Percentiles rank a stretch among this genome's conserved stretches.
Conservation (phyloP, 2,113 vertebrate genomes). For the Herpetotheres cachinnans region DNA sequence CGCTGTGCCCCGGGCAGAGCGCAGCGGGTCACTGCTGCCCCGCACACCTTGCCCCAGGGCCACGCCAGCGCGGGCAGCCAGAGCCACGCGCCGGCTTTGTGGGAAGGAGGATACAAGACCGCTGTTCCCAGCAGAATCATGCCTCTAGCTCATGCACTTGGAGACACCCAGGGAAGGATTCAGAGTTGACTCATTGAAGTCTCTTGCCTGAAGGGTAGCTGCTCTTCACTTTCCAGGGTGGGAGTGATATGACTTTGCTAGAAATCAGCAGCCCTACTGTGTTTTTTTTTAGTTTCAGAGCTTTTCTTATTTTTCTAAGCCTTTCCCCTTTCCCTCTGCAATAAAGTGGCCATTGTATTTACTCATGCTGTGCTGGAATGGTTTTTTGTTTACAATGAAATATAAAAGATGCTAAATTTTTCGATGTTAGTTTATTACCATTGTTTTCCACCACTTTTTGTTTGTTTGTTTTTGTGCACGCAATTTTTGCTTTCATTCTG, state of each 20-base stretch:
- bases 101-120: background rate
- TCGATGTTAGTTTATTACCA: background rate
- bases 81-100: background rate
- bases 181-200: background rate
- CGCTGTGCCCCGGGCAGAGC: rapidly evolving
- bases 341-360: background rate
- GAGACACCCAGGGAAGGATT: background rate
- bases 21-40: rapidly evolving
- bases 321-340: background rate
- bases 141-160: rapidly evolving
- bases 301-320: background rate
- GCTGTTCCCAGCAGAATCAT: rapidly evolving
- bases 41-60: rapidly evolving
- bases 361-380: background rate
- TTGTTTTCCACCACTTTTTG: constrained; percentile 14
- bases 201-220: background rate
- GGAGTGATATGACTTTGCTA: background rate
- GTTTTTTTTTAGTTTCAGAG: background rate
- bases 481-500: constrained; percentile 6
- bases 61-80: rapidly evolving
- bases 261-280: background rate
- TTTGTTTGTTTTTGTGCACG: constrained; percentile 11
- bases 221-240: background rate
- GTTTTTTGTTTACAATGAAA: constrained; percentile 25
- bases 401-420: background rate